Evolutionary conservation across 2,888 invertebrate genomes (phyloP), one percentile per base, ranked within the genome.

Genomic region (Orthosia incerta): DNA sequence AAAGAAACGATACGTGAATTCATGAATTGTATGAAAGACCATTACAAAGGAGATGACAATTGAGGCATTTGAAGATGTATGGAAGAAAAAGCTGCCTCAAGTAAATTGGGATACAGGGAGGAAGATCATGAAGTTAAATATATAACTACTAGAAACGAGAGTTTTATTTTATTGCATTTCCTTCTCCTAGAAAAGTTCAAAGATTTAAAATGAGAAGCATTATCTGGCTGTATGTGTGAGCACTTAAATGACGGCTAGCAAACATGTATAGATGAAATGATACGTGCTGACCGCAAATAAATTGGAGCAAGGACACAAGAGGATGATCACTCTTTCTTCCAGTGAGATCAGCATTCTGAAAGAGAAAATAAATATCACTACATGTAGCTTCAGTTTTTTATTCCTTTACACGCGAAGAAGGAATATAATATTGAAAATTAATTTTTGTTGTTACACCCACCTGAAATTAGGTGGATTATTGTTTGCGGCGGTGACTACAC

Each of bases 401-500:
- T 64, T n/a, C 13, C 13, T 9, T 23, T 46, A 15, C 23, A n/a
- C 2, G 12, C 23, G 11, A 23, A 31, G n/a, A 46, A 13, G 48
- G 20, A n/a, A 3, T 51, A 31, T 46, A 12, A 51, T 76, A 23
- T 46, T 46, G 31, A 66, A 51, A 51, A 51, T 16, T n/a, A 7
- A 16, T 15, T 51, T 65, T 12, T 53, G 23, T 59, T 76, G 46
- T n/a, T 46, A 59, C 31, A 59, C 51, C 46, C 76, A 66, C 67
- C 12, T 18, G 13, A 51, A 74, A 53, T 67, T 26, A 39, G 23
- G 13, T 39, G 39, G n/a, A 46, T 51, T 39, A 23, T 59, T 76
- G 3, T 51, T 76, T 76, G 57, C 39, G 67, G 57, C 39, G 67
- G 57, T 76, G 23, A 66, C 67, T 65, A 7, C 31, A 11, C 16